phyloP scores from a whole-genome alignment of 2,113 vertebrate species.

The Notothenia coriiceps region DNA sequence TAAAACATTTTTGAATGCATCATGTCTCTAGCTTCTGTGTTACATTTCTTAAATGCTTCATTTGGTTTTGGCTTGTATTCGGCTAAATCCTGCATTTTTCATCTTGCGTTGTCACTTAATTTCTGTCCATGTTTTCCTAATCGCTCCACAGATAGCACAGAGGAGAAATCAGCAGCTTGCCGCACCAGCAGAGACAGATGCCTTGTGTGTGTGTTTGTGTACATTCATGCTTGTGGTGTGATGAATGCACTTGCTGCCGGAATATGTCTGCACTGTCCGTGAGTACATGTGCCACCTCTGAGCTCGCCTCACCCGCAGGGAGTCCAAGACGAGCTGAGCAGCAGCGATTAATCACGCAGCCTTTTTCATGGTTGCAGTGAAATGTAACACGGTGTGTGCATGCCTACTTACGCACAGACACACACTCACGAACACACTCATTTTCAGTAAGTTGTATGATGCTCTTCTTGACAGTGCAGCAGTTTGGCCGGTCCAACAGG shows the following conservation, averaged over 20 bases:
- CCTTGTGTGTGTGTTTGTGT: constrained; percentile 8
- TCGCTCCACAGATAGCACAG: constrained; percentile 19
- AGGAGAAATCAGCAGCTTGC: constrained; percentile 10
- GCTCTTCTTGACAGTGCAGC: constrained; percentile 17
- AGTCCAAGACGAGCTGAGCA: constrained; percentile 37
- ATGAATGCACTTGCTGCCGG: constrained; percentile 29
- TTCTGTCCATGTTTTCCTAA: constrained; percentile 6
- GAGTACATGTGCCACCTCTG: constrained; percentile 43
- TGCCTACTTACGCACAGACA: not conserved
- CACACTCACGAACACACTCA: not conserved
- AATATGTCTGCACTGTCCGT: constrained; percentile 18
- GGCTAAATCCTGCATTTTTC: not conserved
- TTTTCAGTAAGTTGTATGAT: not conserved
- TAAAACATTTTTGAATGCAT: constrained; percentile 13
- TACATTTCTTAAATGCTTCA: constrained; percentile 1
- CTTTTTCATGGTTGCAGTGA: constrained; percentile 41
- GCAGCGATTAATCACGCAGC: constrained; percentile 49
- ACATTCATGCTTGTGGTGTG: constrained; percentile 9
- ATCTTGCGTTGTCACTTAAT: constrained; percentile 3
- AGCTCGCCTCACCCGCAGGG: constrained; percentile 29
- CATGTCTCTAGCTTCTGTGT: constrained; percentile 7
- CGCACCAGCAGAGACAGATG: constrained; percentile 12
- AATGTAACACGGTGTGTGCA: constrained; percentile 18
- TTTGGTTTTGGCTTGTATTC: constrained; percentile 1
- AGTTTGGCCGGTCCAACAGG: constrained; percentile 21